A percentile compares a stretch with the other conserved stretches of the same genome.
Conservation (phyloP, 2,888 invertebrate species). For the Autographa gamma region DNA sequence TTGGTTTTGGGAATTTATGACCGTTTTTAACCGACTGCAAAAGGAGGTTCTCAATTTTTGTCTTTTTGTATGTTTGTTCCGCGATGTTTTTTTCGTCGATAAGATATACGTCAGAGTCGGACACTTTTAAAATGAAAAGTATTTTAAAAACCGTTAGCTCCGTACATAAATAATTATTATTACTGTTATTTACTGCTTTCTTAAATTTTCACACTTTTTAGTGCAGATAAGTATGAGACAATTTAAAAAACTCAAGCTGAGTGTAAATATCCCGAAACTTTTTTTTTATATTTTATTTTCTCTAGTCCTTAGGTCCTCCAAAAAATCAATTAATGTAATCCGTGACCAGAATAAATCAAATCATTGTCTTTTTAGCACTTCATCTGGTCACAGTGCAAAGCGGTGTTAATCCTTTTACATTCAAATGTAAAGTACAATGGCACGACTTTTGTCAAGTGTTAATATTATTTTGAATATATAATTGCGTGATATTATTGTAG, state of each 20-base stretch:
- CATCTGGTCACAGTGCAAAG: constrained; percentile 61
- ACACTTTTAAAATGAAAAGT: no score
- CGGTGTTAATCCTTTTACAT: constrained; percentile 69
- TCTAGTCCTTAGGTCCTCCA: constrained; percentile 11
- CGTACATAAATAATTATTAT: no score
- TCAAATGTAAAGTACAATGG: constrained; percentile 65
- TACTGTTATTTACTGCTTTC: no score
- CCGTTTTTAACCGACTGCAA: neutral
- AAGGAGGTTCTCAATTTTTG: no score
- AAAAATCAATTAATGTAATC: constrained; percentile 39
- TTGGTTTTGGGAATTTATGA: constrained; percentile 32
- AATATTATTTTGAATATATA: constrained; percentile 75
- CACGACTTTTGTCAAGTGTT: constrained; percentile 50
- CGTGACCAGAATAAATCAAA: constrained; percentile 56
- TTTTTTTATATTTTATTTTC: neutral
- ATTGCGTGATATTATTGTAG: constrained; percentile 81
- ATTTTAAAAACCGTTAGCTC: no score
- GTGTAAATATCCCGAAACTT: no score
- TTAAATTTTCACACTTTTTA: no score
- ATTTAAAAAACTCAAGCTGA: no score
- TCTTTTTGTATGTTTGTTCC: no score
- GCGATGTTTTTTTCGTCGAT: no score
- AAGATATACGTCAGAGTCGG: no score
- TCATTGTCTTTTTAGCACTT: constrained; percentile 60
- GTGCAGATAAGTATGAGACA: no score